phyloP scores from a whole-genome alignment of 2,888 invertebrate genomes.

The Graphium colonna region DNA sequence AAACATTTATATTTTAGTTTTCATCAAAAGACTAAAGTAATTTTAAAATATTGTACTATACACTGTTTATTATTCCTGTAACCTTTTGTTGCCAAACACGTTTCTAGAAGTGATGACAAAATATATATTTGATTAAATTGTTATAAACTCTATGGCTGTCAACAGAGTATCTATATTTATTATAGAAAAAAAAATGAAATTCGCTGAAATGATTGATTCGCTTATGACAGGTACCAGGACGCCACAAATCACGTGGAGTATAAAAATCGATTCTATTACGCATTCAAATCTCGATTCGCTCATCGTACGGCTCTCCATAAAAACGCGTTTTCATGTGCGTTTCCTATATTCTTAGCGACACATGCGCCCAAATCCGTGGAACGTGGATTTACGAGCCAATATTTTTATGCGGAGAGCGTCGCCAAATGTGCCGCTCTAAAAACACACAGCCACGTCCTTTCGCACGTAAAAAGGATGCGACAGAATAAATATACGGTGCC shows the following conservation, averaged over 20 bases:
- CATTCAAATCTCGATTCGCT: conserved; percentile 60
- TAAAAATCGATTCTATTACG: conserved; percentile 29
- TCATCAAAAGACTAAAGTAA: too few species aligned
- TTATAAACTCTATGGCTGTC: too few species aligned
- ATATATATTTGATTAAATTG: too few species aligned
- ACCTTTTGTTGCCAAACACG: too few species aligned
- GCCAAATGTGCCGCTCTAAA: conserved; percentile 75
- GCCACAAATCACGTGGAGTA: conserved; percentile 23
- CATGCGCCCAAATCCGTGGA: conserved; percentile 63
- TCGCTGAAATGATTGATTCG: too few species aligned
- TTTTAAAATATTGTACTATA: too few species aligned
- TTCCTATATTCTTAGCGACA: conserved; percentile 61
- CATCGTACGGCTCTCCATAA: conserved; percentile 52
- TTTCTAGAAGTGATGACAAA: too few species aligned
- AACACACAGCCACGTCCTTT: conserved; percentile 71
- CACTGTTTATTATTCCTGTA: too few species aligned
- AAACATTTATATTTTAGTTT: too few species aligned
- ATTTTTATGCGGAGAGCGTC: conserved; percentile 79
- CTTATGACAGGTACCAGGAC: background rate
- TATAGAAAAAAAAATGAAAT: too few species aligned
- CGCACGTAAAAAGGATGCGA: conserved; percentile 78
- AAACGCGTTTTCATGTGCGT: conserved; percentile 51
- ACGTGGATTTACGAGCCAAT: conserved; percentile 73
- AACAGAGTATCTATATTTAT: too few species aligned
- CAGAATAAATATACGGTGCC: conserved; percentile 78